Percentiles rank a stretch among this genome's conserved stretches.
phyloP scores from a whole-genome alignment of 2,113 vertebrate species.

The Capreolus pygargus region DNA sequence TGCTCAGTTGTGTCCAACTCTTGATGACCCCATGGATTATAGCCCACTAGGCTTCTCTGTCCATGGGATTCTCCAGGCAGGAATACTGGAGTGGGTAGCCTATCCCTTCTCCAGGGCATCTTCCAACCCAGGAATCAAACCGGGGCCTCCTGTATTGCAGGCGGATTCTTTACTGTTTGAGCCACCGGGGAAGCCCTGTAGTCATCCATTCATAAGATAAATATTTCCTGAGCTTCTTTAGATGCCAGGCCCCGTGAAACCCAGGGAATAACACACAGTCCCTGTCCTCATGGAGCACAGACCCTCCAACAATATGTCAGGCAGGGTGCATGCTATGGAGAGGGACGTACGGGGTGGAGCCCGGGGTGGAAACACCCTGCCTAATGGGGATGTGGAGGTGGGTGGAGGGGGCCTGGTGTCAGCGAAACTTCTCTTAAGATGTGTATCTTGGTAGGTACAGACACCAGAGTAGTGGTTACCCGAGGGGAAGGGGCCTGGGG shows the following conservation, averaged over 20 bases:
- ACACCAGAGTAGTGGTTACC: background rate
- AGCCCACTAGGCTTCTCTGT: background rate
- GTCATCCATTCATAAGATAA: background rate
- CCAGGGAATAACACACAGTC: background rate
- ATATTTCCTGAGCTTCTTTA: background rate
- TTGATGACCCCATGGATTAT: background rate
- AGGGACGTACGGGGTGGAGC: background rate
- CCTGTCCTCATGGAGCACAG: background rate
- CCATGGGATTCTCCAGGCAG: background rate
- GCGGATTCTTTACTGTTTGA: background rate
- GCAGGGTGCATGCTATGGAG: background rate
- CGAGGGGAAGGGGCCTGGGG: background rate
- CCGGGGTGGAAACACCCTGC: background rate
- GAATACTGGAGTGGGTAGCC: background rate
- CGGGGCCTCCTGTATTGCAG: background rate
- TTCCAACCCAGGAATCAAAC: background rate
- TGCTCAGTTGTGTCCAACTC: background rate
- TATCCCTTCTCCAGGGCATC: background rate
- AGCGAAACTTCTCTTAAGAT: background rate
- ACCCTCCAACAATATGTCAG: background rate
- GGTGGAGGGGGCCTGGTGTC: background rate
- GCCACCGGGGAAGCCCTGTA: background rate
- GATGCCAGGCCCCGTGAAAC: background rate
- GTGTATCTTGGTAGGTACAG: background rate
- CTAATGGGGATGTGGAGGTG: background rate